These are phyloP conservation scores for Nomada fucata DNA, from an alignment of 2,888 invertebrate species.

Conservation along the genomic window DNA sequence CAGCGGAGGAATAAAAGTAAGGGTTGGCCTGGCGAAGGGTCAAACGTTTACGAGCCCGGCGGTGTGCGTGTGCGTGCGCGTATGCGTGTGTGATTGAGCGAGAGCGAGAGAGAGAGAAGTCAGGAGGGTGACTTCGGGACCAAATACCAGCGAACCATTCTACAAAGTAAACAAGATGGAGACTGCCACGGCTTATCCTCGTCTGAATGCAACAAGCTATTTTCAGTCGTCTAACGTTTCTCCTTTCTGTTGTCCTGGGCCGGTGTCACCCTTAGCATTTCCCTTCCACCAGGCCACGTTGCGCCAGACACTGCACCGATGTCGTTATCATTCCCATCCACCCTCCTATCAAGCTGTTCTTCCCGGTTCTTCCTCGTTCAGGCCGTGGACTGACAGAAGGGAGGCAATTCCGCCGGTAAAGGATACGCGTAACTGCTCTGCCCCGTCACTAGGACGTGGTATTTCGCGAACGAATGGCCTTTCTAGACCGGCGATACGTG, in stretches of 20 bases:
- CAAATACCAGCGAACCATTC: constrained; percentile 73
- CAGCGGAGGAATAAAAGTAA: constrained; percentile 62
- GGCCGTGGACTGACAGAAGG: constrained; percentile 46
- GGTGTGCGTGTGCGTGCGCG: background rate
- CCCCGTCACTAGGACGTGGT: background rate
- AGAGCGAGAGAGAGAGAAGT: background rate
- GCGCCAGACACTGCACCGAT: constrained; percentile 39
- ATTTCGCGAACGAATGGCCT: constrained; percentile 8
- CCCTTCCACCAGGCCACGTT: constrained; percentile 25
- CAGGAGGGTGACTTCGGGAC: constrained; percentile 49
- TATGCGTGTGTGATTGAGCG: background rate
- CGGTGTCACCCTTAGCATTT: constrained; percentile 41
- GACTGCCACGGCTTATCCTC: constrained; percentile 74
- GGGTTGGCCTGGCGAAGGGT: constrained; percentile 59
- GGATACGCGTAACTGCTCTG: constrained; percentile 9
- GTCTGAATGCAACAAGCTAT: constrained; percentile 80
- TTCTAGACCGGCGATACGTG: background rate
- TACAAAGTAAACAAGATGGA: constrained; percentile 79
- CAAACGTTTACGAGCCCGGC: constrained; percentile 62
- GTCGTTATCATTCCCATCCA: constrained; percentile 8
- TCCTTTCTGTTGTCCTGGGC: constrained; percentile 34
- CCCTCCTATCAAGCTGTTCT: background rate
- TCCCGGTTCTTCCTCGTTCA: constrained; percentile 16
- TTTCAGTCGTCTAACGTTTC: constrained; percentile 67
- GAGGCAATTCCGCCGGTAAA: constrained; percentile 48